Percentiles rank a stretch among this genome's conserved stretches.
Evolutionary conservation across 1,140 invertebrate genomes (phyloP).

Genomic region (Ceratina japonica): DNA sequence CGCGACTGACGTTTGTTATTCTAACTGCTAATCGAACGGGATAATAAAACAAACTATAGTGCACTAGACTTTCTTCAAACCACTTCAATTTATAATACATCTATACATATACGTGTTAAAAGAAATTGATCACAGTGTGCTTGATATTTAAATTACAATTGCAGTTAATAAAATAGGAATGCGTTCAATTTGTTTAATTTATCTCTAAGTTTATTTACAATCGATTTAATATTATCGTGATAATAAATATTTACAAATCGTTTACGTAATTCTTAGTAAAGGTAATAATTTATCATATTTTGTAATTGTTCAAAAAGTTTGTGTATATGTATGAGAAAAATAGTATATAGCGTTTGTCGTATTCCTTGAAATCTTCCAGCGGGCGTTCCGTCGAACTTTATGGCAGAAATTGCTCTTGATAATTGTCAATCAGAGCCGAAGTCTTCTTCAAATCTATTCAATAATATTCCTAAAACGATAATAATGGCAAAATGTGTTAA

Average conservation of each 20-base stretch:
- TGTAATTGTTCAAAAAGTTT: too few relatives aligned
- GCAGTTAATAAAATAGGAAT: not conserved
- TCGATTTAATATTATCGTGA: not conserved
- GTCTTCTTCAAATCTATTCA: not conserved
- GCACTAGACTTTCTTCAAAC: not conserved
- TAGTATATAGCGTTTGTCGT: not conserved
- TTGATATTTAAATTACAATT: not conserved
- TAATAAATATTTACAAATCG: not conserved
- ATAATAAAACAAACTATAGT: not conserved
- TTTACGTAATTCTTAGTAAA: not conserved
- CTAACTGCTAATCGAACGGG: not conserved
- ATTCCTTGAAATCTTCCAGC: not conserved
- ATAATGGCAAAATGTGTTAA: not conserved
- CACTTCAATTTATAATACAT: too few relatives aligned
- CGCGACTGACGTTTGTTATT: constrained; percentile 9
- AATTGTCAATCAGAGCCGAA: too few relatives aligned
- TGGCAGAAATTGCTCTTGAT: constrained; percentile 25
- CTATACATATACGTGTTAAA: too few relatives aligned
- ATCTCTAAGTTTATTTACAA: not conserved
- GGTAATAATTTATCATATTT: too few relatives aligned
- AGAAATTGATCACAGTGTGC: too few relatives aligned
- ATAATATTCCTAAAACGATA: not conserved
- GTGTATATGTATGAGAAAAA: too few relatives aligned
- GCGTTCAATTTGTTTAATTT: not conserved
- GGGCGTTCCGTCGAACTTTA: constrained; percentile 39